phyloP scores from a whole-genome alignment of 2,888 invertebrate species.

The Pachydiplax longipennis region DNA sequence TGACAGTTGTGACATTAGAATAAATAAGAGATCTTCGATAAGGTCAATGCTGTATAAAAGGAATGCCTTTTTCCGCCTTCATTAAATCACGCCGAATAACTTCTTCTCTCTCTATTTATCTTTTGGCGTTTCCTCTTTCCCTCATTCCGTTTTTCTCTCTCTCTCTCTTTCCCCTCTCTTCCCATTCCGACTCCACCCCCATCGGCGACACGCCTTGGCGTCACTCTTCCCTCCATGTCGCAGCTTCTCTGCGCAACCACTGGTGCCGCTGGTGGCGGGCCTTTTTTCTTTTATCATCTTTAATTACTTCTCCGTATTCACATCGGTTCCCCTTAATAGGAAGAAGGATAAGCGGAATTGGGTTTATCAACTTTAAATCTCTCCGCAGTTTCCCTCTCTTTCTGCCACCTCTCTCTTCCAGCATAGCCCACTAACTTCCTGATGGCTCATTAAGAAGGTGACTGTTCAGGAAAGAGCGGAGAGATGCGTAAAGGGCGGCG shows the following conservation, averaged over 20 bases:
- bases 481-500: neutral
- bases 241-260: neutral
- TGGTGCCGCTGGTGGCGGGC: neutral
- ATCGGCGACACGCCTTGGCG: no score
- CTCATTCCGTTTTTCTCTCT: neutral
- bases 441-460: constrained; percentile 31
- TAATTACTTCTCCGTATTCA: neutral
- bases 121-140: neutral
- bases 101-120: neutral
- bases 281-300: neutral
- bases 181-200: neutral
- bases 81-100: neutral
- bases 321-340: neutral
- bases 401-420: neutral
- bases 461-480: neutral
- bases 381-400: neutral
- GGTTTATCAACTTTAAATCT: neutral
- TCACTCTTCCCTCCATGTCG: no score
- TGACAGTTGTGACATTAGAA: no score
- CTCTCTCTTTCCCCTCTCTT: neutral
- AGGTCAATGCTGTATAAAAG: no score
- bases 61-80: neutral
- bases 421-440: neutral
- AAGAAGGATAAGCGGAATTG: neutral
- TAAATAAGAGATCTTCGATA: no score